Evolutionary conservation across 1,140 invertebrate genomes (phyloP), one percentile per base, ranked within the genome.

Genomic region (Trichonephila clavata): DNA sequence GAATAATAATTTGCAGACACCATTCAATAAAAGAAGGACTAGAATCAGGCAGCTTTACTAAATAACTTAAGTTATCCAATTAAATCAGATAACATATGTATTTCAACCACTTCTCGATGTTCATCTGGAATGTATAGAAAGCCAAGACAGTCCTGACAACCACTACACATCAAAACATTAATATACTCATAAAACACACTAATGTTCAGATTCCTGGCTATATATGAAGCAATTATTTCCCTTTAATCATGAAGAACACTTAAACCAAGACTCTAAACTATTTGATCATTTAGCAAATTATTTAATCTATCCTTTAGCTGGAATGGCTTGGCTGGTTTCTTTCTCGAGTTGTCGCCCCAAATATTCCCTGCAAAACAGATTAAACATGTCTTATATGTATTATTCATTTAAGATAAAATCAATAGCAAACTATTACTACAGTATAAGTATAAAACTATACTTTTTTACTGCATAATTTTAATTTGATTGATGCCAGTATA

Each of bases 301-400:
- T 63, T 39, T 60, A n/a, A 24, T 81, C 65, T 94, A 94, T 77
- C 71, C 93, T 63, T 94, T 89, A 13, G 93, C 87, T 71, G 93
- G 63, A 20, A 94, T 84, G 16, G 93, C 71, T 18, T 94, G 93
- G 18, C 87, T 68, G 10, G 94, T 94, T 43, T 98, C 98, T 95
- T 98, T 98, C 95, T 99, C 98, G 95, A 99, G 96, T 96, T 99
- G 98, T 95, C 98, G 98, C 94, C 98, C 99, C 89, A 99, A 97
- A 96, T 99, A 99, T 96, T 99, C 99, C 98, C 98, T 99, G 95
- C 27, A 95, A 95, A 63, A 81, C 95, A 94, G 50, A 59, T 84
- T 50, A 84, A 6, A 21, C 6, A 61, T 18, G 16, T 61, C 16
- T 61, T 61, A 20, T 18, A 61, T 20, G 16, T 2, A 61, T 16